Base-by-base conservation (phyloP, 2,797 vertebrate species). In the Etheostoma perlongum region DNA sequence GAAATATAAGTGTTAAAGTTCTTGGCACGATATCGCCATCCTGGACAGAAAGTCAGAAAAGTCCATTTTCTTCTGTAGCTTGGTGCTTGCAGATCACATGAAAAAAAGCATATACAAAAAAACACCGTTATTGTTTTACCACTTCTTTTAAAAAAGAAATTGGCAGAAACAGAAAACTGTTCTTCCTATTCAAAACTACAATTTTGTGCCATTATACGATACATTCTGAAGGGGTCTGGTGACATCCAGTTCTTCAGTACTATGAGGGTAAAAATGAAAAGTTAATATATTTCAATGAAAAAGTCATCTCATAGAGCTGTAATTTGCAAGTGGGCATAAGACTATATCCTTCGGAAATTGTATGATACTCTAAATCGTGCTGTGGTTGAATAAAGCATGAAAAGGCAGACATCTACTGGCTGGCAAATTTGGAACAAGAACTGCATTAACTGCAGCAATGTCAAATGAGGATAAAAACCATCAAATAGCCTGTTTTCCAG, bases 401-500 rank as follows among this genome's bases (percentile, higher is more conserved):
- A 48, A 78, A 78, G 79, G 75, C 82, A 81, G 76, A 71, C 72
- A 72, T 51, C 44, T 40, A 67, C 62, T 46, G 48, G 63, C 70
- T 70, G 69, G 60, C 57, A 74, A 79, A 84, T 80, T 59, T 83
- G 76, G 68, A 90, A 66, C 51, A 77, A 72, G 47, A 78, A 67
- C 57, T 75, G 76, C 70, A 83, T 88, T 77, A 89, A 83, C 75
- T 2, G 16, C 53, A 78, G 80, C 76, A 53, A 69, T 74, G 89
- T 91, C 86, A 92, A 89, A 85, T 8, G 55, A 89, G 89, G 89
- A 90, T 73, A 90, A 83, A 84, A 81, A 78, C 59, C 25, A 8
- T 63, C 21, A 23, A 23, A 23, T 23, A 23, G 21, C 21, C 21
- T 62, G 72, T 79, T 76, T 72, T 47, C 33, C 51, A 55, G 49